phyloP scores from a whole-genome alignment of 2,888 invertebrate genomes.

The Eupithecia tripunctaria region DNA sequence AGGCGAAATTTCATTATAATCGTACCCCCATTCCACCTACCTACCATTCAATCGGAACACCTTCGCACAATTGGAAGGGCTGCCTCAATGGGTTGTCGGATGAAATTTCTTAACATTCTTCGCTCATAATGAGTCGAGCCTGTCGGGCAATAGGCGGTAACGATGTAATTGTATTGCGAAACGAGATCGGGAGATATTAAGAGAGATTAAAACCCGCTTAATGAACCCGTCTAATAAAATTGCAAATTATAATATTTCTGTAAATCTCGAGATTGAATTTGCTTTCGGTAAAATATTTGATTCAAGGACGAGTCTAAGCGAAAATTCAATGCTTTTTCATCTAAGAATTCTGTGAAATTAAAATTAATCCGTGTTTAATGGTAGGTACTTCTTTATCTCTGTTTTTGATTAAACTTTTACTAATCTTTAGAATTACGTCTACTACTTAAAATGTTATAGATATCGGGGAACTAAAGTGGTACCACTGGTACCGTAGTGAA shows the following conservation, averaged over 20 bases:
- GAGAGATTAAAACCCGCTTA: slow-evolving; percentile 76
- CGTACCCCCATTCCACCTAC: slow-evolving; percentile 76
- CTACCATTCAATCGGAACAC: slow-evolving; percentile 83
- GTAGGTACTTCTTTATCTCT: slow-evolving; percentile 3
- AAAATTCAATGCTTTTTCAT: slow-evolving; percentile 22
- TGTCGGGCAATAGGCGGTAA: slow-evolving; percentile 81
- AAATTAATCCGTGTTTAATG: slow-evolving; percentile 9
- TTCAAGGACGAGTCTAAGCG: slow-evolving; percentile 21
- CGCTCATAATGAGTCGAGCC: slow-evolving; percentile 78
- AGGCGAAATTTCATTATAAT: slow-evolving; percentile 83
- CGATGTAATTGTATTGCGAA: slow-evolving; percentile 80
- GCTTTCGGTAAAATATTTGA: slow-evolving; percentile 35
- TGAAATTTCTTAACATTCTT: slow-evolving; percentile 84
- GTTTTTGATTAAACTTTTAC: slow-evolving; percentile 15
- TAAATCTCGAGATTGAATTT: slow-evolving; percentile 54
- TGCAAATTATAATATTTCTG: slow-evolving; percentile 60
- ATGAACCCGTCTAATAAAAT: slow-evolving; percentile 70
- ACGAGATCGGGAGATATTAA: slow-evolving; percentile 79
- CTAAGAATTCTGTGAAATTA: slow-evolving; percentile 30
- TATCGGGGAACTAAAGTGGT: slow-evolving; percentile 51
- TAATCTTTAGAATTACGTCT: slow-evolving; percentile 2
- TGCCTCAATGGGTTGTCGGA: slow-evolving; percentile 82
- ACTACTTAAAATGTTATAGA: slow-evolving; percentile 14
- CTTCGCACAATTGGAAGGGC: slow-evolving; percentile 82
- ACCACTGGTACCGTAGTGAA: slow-evolving; percentile 62